A percentile compares a stretch with the other conserved stretches of the same genome.
Evolutionary conservation across 2,888 invertebrate species (phyloP).

Genomic region (Blastobasis lacticolella): DNA sequence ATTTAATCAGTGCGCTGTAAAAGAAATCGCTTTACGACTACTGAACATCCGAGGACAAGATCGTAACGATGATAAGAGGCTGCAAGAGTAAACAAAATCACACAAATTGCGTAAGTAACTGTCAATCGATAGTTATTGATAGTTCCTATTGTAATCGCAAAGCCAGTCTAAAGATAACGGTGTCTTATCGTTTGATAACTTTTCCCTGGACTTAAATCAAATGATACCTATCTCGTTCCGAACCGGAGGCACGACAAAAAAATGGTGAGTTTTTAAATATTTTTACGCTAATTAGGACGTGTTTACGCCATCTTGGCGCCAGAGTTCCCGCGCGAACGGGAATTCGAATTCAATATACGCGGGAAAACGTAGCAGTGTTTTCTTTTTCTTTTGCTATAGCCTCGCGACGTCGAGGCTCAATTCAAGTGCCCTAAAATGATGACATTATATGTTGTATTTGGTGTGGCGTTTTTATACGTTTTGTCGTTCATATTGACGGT

Average conservation of each 20-base stretch:
- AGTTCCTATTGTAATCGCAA: not conserved
- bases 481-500: constrained; percentile 6
- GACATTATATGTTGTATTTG: not conserved
- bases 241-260: constrained; percentile 37
- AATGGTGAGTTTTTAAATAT: constrained; percentile 54
- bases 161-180: too few species aligned
- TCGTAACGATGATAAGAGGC: not conserved
- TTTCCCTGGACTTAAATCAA: constrained; percentile 13
- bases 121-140: not conserved
- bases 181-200: constrained; percentile 13
- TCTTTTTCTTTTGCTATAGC: too few species aligned
- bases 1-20: too few species aligned
- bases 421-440: not conserved
- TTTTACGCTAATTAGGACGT: constrained; percentile 29
- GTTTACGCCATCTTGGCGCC: not conserved
- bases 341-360: too few species aligned
- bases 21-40: too few species aligned
- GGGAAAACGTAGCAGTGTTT: too few species aligned
- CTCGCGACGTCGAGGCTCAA: too few species aligned
- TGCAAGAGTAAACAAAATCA: not conserved
- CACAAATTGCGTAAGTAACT: not conserved
- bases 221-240: constrained; percentile 33
- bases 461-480: constrained; percentile 8
- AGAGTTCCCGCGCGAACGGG: not conserved
- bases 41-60: too few species aligned